Conservation (phyloP, 2,113 vertebrate genomes). For the Kryptolebias marmoratus region DNA sequence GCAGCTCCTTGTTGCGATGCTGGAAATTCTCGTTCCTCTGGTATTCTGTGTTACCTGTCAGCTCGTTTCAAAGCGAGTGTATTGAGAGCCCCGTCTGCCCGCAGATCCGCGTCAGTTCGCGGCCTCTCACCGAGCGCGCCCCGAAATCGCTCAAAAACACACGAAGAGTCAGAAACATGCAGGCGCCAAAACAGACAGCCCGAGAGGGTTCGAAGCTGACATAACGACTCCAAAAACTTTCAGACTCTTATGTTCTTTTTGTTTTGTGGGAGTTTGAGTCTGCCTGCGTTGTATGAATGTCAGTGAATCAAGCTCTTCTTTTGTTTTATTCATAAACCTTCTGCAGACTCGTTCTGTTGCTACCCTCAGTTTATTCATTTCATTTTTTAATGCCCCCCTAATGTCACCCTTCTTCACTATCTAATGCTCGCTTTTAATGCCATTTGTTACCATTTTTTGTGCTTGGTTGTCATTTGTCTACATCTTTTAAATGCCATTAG, state of each 20-base stretch:
- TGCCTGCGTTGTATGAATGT: background rate
- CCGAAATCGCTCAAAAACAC: constrained; percentile 49
- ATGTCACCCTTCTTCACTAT: background rate
- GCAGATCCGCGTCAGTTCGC: constrained; percentile 59
- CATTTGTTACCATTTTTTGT: constrained; percentile 53
- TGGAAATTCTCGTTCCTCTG: constrained; percentile 32
- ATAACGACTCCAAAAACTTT: constrained; percentile 14
- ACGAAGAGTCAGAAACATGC: background rate
- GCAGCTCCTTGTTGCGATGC: background rate
- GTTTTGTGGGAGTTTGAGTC: constrained; percentile 4
- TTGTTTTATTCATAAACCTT: constrained; percentile 60
- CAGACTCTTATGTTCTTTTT: constrained; percentile 13
- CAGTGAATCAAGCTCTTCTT: constrained; percentile 33
- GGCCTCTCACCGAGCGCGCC: constrained; percentile 53
- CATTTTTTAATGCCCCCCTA: constrained; percentile 1
- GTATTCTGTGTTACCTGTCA: constrained; percentile 30
- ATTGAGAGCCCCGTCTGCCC: constrained; percentile 50
- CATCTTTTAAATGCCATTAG: constrained; percentile 42
- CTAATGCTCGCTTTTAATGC: constrained; percentile 15
- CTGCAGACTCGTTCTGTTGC: background rate
- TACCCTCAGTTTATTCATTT: constrained; percentile 6
- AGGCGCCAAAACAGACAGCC: background rate
- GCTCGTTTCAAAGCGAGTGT: constrained; percentile 15
- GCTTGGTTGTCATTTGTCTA: constrained; percentile 34
- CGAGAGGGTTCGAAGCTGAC: background rate